Conservation (phyloP, 2,797 vertebrate genomes). For the Zenarchopterus dispar region DNA sequence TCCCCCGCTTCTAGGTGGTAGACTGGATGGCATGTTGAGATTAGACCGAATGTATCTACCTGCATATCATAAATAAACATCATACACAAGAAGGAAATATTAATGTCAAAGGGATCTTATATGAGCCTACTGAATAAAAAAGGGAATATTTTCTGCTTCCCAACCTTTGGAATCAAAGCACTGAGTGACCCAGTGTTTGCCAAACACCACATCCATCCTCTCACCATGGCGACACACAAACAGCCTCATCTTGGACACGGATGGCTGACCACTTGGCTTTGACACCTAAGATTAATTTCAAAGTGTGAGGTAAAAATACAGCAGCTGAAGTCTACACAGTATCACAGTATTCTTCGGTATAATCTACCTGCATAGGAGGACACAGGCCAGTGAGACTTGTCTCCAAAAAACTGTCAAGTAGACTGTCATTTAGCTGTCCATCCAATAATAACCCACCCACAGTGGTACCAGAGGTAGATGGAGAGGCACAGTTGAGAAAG, state of each 20-base stretch:
- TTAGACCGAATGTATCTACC: constrained; percentile 95
- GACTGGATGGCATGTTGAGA: constrained; percentile 94
- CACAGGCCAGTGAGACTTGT: constrained; percentile 87
- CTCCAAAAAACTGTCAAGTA: constrained; percentile 88
- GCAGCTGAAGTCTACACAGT: neutral
- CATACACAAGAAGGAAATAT: constrained; percentile 5
- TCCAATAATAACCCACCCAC: constrained; percentile 82
- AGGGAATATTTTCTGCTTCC: neutral
- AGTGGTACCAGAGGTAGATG: constrained; percentile 62
- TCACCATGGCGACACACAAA: constrained; percentile 98
- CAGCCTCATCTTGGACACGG: constrained; percentile 89
- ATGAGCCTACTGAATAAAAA: neutral
- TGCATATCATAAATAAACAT: constrained; percentile 52
- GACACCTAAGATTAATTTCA: constrained; percentile 79
- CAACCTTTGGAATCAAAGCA: constrained; percentile 98
- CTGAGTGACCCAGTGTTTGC: constrained; percentile 96
- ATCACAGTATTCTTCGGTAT: neutral
- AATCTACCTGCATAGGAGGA: constrained; percentile 89
- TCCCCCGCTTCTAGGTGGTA: constrained; percentile 89
- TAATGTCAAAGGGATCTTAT: too few relatives aligned
- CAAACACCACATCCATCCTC: constrained; percentile 98
- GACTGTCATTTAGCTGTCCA: constrained; percentile 84
- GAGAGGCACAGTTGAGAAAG: constrained; percentile 85
- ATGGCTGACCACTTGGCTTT: constrained; percentile 81
- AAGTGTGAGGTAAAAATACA: neutral